Evolutionary conservation across 2,113 vertebrate genomes (phyloP), one percentile per base, ranked within the genome.

Genomic region (Oxygymnocypris stewartii): DNA sequence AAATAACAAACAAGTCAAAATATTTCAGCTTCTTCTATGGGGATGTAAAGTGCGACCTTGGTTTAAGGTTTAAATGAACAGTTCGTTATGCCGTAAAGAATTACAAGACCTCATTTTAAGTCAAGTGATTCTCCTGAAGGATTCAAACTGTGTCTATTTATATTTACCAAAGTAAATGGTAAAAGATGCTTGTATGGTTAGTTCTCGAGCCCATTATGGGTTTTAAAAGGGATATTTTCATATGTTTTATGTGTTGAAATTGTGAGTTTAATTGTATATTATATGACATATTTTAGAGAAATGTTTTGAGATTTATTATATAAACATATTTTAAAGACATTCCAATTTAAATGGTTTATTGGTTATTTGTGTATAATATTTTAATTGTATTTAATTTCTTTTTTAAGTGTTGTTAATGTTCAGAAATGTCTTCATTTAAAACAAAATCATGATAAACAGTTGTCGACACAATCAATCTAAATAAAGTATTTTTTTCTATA

Each of bases 121-220:
- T 25, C 78, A 61, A n/a, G 37, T 42, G 20, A 16, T 61, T 80
- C 20, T 4, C 6, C 20, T 40, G 35, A 40, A 61, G 20, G 35
- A 61, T 40, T 42, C 9, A 61, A 80, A 47, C 12, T 1, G 8
- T 35, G 28, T 82, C 8, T 69, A 51, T 51, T 69, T 71, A 71
- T 82, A 35, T 35, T 51, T 51, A 71, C 13, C 49, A 51, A 49
- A 51, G 44, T 31, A 54, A 71, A 51, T 67, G 25, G 13, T 65
- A 28, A 65, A 82, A 82, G 4, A 82, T 13, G 59, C 3, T 20
- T 65, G n/a, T 31, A 65, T 82, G 61, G 44, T 37, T n/a, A 71
- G 81, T 82, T 82, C 81, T 82, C 81, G 71, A 82, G 16, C 28
- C 63, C 11, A 23, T 82, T 69, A 35, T 35, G 42, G 65, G 44